These are phyloP conservation scores for Alligator sinensis DNA, from an alignment of 2,113 vertebrate genomes.

Conservation along the genomic window DNA sequence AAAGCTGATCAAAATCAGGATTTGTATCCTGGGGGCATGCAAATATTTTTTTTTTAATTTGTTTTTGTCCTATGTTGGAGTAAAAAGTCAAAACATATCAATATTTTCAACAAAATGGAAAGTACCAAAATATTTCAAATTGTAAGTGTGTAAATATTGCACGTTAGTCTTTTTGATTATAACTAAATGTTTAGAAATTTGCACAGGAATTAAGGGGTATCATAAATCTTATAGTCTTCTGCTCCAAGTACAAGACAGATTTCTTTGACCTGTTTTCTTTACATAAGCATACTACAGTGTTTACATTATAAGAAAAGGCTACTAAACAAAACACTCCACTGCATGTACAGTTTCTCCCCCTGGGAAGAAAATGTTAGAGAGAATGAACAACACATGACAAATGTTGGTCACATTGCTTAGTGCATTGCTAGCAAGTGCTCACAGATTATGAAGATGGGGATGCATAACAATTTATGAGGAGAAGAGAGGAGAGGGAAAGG, in stretches of 20 bases:
- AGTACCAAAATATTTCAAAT: rapidly evolving
- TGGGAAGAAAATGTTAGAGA: not conserved
- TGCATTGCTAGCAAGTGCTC: not conserved
- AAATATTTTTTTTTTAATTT: not conserved
- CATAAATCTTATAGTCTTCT: not conserved
- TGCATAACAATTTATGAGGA: not conserved
- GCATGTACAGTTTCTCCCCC: not conserved
- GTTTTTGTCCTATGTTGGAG: not conserved
- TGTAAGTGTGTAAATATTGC: not conserved
- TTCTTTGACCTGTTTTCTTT: not conserved
- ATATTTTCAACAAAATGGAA: not conserved
- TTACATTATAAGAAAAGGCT: conserved; percentile 14
- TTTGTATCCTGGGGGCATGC: not conserved
- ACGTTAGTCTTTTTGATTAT: not conserved
- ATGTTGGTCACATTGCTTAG: conserved; percentile 19
- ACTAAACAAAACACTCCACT: not conserved
- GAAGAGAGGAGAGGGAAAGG: not conserved
- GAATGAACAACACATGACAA: not conserved
- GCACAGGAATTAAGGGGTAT: not conserved
- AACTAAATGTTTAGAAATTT: not conserved
- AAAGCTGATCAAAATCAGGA: not conserved
- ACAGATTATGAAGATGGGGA: not conserved
- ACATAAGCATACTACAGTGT: not conserved
- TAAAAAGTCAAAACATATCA: not conserved
- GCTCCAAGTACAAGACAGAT: not conserved